Evolutionary conservation across 2,797 vertebrate genomes (phyloP), one percentile per base, ranked within the genome.

Genomic region (Pogonophryne albipinna): DNA sequence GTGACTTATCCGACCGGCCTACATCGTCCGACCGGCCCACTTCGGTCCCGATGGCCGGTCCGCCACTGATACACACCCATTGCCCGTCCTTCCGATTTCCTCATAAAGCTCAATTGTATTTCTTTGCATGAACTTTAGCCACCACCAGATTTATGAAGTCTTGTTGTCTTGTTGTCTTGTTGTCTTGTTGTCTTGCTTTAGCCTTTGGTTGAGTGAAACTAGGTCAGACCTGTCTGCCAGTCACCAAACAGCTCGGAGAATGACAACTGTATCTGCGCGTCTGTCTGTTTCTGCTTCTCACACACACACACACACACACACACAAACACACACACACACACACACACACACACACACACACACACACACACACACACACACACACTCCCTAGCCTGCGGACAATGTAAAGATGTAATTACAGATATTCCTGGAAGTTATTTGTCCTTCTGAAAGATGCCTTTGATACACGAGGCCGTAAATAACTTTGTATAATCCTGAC

Each of bases 171-270:
- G 74, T 82, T 87, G 83, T 79, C 79, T 87, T 69, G 83, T 81
- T 72, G 78, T 67, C 69, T 83, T 6, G 74, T 82, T 87, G n/a
- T 87, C 76, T 66, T 17, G 82, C 74, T 87, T 88, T 80, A 75
- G 87, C 86, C 86, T 76, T 87, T 73, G 82, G 84, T 83, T 42
- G 66, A 67, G 50, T 57, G 67, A 86, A 93, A 90, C 53, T 92
- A 74, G 91, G 90, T 93, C 91, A 90, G 87, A 87, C 82, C 80
- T 78, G 86, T 89, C 86, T 90, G 90, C 85, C 88, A 89, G 87
- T 92, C 91, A 89, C 78, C 79, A 82, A 90, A 87, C 91, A 74
- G 84, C 74, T 70, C 59, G 0, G 53, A 89, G 84, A 87, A 86
- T 89, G 90, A 93, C 87, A 82, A 89, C 86, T 89, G 77, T 83